phyloP scores from a whole-genome alignment of 2,797 vertebrate genomes.

The Gymnoscopelus braueri region DNA sequence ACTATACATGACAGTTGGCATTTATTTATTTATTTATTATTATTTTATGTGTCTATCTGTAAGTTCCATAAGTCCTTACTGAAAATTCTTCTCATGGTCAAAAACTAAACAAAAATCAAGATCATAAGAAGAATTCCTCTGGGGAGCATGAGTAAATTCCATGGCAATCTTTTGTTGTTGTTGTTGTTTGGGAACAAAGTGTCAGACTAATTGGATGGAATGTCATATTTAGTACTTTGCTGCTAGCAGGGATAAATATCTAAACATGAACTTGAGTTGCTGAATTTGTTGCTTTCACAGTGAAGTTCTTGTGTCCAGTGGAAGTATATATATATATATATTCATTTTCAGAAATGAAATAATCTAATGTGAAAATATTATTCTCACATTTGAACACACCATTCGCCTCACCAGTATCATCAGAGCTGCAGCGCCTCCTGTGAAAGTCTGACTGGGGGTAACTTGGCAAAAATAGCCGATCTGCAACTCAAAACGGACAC shows the following conservation, averaged over 20 bases:
- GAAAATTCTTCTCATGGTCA: slow-evolving; percentile 60
- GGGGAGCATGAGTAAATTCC: no score
- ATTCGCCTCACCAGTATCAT: slow-evolving; percentile 52
- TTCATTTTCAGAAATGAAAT: slow-evolving; percentile 29
- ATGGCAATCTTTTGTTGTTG: no score
- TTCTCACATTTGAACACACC: slow-evolving; percentile 72
- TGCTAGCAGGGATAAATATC: slow-evolving; percentile 1
- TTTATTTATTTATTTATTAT: slow-evolving; percentile 36
- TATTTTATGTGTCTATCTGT: slow-evolving; percentile 7
- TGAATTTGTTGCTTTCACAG: slow-evolving; percentile 43
- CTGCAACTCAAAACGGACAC: no score
- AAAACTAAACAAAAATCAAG: neutral
- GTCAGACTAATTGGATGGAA: no score
- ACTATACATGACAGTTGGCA: neutral
- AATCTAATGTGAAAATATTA: slow-evolving; percentile 59
- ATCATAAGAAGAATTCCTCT: no score
- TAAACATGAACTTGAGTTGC: slow-evolving; percentile 47
- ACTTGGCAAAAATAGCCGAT: no score
- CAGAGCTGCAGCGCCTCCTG: slow-evolving; percentile 32
- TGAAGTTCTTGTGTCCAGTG: neutral
- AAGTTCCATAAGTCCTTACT: slow-evolving; percentile 26
- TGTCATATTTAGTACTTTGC: no score
- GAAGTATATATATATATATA: slow-evolving; percentile 16
- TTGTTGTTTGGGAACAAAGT: no score
- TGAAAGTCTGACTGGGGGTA: slow-evolving; percentile 12